A percentile compares a stretch with the other conserved stretches of the same genome.
Conservation (phyloP, 1,140 invertebrate genomes). For the Drosophila nikananu region DNA sequence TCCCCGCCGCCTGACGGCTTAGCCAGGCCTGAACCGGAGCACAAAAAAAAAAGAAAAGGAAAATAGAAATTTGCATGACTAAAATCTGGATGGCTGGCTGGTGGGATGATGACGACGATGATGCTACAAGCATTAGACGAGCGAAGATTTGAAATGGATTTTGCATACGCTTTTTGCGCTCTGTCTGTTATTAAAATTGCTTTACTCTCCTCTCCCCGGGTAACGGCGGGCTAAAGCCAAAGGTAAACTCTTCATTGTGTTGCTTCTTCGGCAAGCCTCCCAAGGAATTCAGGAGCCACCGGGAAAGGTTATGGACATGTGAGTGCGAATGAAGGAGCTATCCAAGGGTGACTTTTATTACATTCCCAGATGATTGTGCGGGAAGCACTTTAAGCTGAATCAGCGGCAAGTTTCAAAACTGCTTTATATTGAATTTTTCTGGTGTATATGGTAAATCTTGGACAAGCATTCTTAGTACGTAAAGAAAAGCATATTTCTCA, state of each 20-base stretch:
- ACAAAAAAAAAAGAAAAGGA: slow-evolving; percentile 3
- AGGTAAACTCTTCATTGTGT: slow-evolving; percentile 49
- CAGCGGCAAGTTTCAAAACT: slow-evolving; percentile 3
- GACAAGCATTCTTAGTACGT: not conserved
- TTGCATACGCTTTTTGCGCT: slow-evolving; percentile 65
- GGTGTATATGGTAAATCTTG: not conserved
- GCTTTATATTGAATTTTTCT: not conserved
- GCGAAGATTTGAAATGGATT: slow-evolving; percentile 75
- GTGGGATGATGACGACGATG: slow-evolving; percentile 20
- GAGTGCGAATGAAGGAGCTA: slow-evolving; percentile 29
- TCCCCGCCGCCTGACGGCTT: slow-evolving; percentile 18
- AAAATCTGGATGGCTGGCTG: slow-evolving; percentile 46
- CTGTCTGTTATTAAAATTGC: slow-evolving; percentile 76
- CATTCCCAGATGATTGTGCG: slow-evolving; percentile 26
- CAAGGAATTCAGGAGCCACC: slow-evolving; percentile 15
- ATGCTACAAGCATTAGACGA: slow-evolving; percentile 57
- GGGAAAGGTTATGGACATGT: slow-evolving; percentile 32
- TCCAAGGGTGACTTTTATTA: slow-evolving; percentile 49
- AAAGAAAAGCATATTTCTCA: not conserved
- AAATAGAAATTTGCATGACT: slow-evolving; percentile 66
- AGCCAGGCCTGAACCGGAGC: slow-evolving; percentile 26
- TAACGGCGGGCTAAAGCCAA: slow-evolving; percentile 18
- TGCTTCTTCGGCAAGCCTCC: not conserved
- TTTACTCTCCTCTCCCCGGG: slow-evolving; percentile 31
- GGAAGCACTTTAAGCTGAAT: slow-evolving; percentile 30